Conservation (phyloP, 2,888 invertebrate species). For the Conistra vaccinii region DNA sequence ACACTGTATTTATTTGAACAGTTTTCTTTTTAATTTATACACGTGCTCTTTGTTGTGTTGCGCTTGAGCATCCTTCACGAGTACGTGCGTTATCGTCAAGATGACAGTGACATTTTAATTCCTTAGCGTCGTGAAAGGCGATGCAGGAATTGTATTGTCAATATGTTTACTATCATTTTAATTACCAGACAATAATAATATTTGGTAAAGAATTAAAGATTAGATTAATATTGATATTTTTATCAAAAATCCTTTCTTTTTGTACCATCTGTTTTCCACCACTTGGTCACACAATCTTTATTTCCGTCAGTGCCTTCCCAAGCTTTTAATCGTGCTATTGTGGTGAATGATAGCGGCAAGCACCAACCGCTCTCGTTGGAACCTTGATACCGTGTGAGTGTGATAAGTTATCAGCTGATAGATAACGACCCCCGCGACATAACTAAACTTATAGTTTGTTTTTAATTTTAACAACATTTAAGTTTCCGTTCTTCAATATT, state of each 20-base stretch:
- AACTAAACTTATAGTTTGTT: conserved; percentile 66
- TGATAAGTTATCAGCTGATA: conserved; percentile 77
- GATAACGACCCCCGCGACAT: conserved; percentile 76
- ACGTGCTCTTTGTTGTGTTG: conserved; percentile 37
- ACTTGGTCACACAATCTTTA: conserved; percentile 13
- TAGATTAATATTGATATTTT: conserved; percentile 20
- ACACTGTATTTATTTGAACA: conserved; percentile 6
- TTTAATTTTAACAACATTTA: conserved; percentile 34
- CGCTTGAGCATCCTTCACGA: conserved; percentile 12
- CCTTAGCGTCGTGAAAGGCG: conserved; percentile 8
- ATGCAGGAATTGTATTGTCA: conserved; percentile 2
- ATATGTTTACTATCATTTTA: conserved; percentile 31
- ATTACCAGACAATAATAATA: conserved; percentile 44
- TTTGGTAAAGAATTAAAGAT: conserved; percentile 29
- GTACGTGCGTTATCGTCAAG: conserved; percentile 47
- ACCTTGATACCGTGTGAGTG: conserved; percentile 77
- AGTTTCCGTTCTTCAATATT: background rate
- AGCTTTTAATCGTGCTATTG: conserved; percentile 57
- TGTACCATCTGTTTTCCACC: conserved; percentile 7
- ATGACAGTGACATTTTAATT: conserved; percentile 6
- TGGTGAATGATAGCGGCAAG: conserved; percentile 51
- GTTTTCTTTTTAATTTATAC: conserved; percentile 33
- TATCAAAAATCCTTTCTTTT: conserved; percentile 26
- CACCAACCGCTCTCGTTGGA: conserved; percentile 66
- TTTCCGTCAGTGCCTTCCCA: conserved; percentile 31